Base-by-base conservation (phyloP, 2,113 vertebrate species). In the Helogale parvula region DNA sequence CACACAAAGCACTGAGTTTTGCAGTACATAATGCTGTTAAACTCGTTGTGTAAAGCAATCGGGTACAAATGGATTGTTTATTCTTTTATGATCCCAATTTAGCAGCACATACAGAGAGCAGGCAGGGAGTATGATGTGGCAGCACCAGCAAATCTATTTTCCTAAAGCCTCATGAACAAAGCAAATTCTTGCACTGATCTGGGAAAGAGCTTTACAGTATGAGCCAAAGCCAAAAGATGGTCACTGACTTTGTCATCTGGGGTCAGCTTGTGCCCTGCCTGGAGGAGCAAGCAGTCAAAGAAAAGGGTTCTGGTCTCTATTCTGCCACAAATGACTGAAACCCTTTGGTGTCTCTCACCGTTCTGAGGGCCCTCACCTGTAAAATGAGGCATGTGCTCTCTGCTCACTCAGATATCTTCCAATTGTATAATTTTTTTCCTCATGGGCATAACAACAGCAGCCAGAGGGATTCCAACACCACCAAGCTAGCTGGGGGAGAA, bases 131-230 rank as follows among this genome's bases (percentile, higher is more conserved):
- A 50, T 11, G 47, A 66, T 60, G 11, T 25, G 82, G 38, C 11
- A 50, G 35, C 47, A 79, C 54, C 52, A 92, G 79, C n/a, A 82
- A 87, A 84, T 93, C 38, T 93, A 33, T 69, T 97, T 96, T 86
- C 76, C 60, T 74, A 87, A 96, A 90, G 38, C 66, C 60, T 85
- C 31, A 77, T 2, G 17, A 92, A 90, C 72, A 92, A 21, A 7
- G 84, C 87, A 95, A 87, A 71, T 72, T 25, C 13, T 69, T 83
- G n/a, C 15, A 54, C 4, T 17, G n/a, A 89, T 77, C 52, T 89
- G 15, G 50, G 19, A 72, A 89, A 88, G 17, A 69, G n/a, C 19
- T 77, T 83, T 54, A 76, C 19, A 50, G 25, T 65, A 41, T 82
- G 19, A 88, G 38, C 31, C 69, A 95, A 72, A 91, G 88, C 45